Evolutionary conservation across 2,797 vertebrate genomes (phyloP), one percentile per base, ranked within the genome.

Genomic region (Neosilurus mollespiculum): DNA sequence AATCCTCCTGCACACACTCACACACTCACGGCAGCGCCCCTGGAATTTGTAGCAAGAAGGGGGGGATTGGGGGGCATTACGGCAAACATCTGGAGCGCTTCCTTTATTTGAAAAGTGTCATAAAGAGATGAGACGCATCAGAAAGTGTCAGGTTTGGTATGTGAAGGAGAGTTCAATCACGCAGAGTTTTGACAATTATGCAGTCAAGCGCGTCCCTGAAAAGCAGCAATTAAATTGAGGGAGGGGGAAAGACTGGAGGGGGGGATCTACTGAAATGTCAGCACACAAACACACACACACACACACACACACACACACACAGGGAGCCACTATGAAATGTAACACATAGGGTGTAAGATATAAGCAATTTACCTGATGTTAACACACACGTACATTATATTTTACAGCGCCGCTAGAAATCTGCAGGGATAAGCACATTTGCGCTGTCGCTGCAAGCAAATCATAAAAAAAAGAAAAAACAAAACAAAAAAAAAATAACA

Each of bases 201-300:
- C 83, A 84, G 69, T 85, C 86, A 88, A 83, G 77, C 87, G 79
- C 75, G 86, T 88, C 89, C 86, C 89, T 93, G 92, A 93, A 94
- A 94, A 93, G 93, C 90, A 90, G 92, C 93, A 95, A 95, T 94
- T 94, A 94, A 94, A 93, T 88, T 72, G 81, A 91, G 93, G 91
- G 91, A 90, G 90, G 61, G 88, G 90, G 88, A 89, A 89, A 90
- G 87, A 88, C 88, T 91, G 51, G 82, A 61, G 84, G 80, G 80
- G 56, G 79, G 87, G 89, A 81, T 88, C 88, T 88, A 84, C 91
- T 92, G 91, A 93, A 92, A 93, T 86, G 91, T 92, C 91, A 93
- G 92, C 73, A 77, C 43, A 58, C 80, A 56, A 16, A 59, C 59
- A 61, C 59, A 61, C 59, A 62, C 59, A 61, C 18, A 69, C 9